Conservation (phyloP, 2,113 vertebrate species). For the Platichthys flesus region DNA sequence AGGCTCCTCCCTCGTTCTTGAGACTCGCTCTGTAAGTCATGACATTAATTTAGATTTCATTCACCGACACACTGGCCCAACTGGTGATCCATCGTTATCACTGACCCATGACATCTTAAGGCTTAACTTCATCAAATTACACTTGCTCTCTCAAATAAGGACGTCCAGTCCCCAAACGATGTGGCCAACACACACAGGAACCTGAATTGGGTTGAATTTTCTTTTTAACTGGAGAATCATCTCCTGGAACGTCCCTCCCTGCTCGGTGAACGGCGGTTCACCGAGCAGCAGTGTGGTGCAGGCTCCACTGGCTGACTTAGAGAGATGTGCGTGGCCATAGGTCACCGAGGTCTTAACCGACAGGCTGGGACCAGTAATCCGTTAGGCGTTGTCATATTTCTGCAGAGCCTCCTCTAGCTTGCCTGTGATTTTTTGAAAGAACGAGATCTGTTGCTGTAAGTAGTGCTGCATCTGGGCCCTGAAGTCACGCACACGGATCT, state of each 20-base stretch:
- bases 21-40: constrained; percentile 14
- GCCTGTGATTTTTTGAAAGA: constrained; percentile 96
- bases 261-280: constrained; percentile 32
- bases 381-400: constrained; percentile 92
- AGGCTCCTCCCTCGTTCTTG: not conserved
- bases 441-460: constrained; percentile 95
- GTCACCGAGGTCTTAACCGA: constrained; percentile 26
- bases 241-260: constrained; percentile 30
- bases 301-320: constrained; percentile 15
- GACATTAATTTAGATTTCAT: constrained; percentile 25
- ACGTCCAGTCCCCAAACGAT: constrained; percentile 26
- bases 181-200: constrained; percentile 25
- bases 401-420: constrained; percentile 96
- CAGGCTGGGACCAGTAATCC: not conserved
- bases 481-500: constrained; percentile 95
- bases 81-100: constrained; percentile 9
- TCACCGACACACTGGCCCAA: not conserved
- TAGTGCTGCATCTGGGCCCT: constrained; percentile 97
- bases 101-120: constrained; percentile 19
- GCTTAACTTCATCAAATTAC: constrained; percentile 20
- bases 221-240: constrained; percentile 8
- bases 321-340: constrained; percentile 10
- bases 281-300: constrained; percentile 20
- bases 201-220: constrained; percentile 38
- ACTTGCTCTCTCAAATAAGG: constrained; percentile 18